phyloP scores from a whole-genome alignment of 2,113 vertebrate genomes.

The Phoenicopterus ruber region DNA sequence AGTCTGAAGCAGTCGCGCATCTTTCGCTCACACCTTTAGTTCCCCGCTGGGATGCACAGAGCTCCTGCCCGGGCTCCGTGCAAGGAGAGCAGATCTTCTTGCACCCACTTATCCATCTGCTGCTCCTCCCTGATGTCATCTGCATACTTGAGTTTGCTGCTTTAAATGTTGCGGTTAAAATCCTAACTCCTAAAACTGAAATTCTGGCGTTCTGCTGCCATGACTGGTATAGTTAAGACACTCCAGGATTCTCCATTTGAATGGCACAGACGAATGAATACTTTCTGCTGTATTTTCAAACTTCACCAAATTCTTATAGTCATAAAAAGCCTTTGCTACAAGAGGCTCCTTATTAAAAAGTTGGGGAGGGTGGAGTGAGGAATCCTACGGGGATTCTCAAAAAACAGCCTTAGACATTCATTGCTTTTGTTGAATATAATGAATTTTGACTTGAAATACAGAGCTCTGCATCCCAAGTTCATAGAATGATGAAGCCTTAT shows the following conservation, averaged over 20 bases:
- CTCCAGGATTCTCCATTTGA: neutral
- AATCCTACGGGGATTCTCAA: rapidly evolving
- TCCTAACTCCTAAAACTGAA: neutral
- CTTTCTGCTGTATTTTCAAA: neutral
- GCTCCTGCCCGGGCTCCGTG: neutral
- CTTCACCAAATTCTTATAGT: neutral
- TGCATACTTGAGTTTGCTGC: neutral
- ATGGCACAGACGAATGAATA: rapidly evolving
- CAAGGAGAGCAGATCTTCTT: neutral
- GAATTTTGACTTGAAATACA: neutral
- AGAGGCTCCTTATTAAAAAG: neutral
- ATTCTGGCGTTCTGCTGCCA: neutral
- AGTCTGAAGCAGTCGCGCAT: neutral
- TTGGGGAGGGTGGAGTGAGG: rapidly evolving
- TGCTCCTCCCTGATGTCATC: neutral
- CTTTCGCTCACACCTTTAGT: rapidly evolving
- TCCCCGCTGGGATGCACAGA: neutral
- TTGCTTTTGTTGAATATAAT: neutral
- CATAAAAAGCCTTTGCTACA: neutral
- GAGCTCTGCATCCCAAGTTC: neutral
- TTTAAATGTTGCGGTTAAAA: neutral
- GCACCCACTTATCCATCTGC: neutral
- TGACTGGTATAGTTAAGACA: neutral
- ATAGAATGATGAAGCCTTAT: neutral
- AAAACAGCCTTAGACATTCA: neutral